Conservation (phyloP, 2,888 invertebrate genomes). For the Meiosimyza platycephala region DNA sequence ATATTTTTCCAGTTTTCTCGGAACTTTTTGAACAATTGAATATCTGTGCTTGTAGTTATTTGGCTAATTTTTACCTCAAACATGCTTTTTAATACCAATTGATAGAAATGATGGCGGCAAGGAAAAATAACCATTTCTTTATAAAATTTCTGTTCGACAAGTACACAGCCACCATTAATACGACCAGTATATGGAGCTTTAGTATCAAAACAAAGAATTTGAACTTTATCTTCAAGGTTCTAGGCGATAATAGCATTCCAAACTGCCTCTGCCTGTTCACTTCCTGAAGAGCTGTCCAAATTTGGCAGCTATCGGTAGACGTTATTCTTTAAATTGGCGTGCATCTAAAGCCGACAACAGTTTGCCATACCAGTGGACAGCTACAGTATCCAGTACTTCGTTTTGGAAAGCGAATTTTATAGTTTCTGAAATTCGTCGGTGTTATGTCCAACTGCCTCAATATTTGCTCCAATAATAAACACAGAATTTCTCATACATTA, state of each 20-base stretch:
- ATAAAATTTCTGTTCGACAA: constrained; percentile 4
- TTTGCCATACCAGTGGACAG: no score
- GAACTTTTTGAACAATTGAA: constrained; percentile 21
- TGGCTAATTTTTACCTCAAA: constrained; percentile 11
- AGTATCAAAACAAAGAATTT: not conserved
- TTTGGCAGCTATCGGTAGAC: constrained; percentile 4
- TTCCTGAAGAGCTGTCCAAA: not conserved
- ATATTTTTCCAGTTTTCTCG: no score
- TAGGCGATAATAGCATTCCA: not conserved
- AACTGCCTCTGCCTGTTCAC: constrained; percentile 11
- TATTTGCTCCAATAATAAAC: no score
- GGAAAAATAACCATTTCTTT: constrained; percentile 22
- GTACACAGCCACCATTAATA: no score
- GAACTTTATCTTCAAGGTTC: constrained; percentile 10
- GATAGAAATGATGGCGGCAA: constrained; percentile 21
- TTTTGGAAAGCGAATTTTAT: no score
- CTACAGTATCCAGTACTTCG: no score
- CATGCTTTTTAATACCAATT: no score
- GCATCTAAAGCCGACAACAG: no score
- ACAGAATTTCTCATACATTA: no score
- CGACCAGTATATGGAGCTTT: constrained; percentile 13
- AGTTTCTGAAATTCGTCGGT: no score
- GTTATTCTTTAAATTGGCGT: constrained; percentile 7
- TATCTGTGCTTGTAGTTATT: constrained; percentile 15
- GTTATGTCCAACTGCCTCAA: no score